Evolutionary conservation across 2,888 invertebrate genomes (phyloP), one percentile per base, ranked within the genome.

Genomic region (Andrena trimmerana): DNA sequence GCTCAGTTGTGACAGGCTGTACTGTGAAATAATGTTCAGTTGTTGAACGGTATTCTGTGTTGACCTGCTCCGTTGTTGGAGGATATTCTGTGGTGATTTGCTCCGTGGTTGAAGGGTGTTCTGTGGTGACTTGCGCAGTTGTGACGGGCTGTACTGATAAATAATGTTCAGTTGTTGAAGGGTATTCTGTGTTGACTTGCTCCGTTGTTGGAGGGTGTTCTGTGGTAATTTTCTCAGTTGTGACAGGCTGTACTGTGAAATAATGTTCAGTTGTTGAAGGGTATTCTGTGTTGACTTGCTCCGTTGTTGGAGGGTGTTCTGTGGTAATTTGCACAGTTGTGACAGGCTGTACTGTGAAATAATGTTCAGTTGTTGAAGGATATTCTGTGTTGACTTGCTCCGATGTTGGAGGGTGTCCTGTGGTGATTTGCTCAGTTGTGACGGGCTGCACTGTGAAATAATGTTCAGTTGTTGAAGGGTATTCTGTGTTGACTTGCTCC

Each of bases 111-210:
- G 24, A 4, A 52, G 20, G 2, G 1, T 65, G 48, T 71, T 76
- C 48, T 27, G 62, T 68, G 13, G 68, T 75, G 50, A 13, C 0
- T 42, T 65, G 63, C 13, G 66, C 63, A n/a, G 68, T 73, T 4
- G 16, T 67, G 4, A 36, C n/a, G 16, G 29, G 6, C 36, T 70
- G 66, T 24, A 10, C 27, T 2, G 69, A 29, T 3, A 27, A 42
- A 13, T 59, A 70, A 0, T 48, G 42, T n/a, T 59, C 48, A 31
- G 60, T 70, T 5, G 31, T 60, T 31, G 2, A 20, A 48, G 5
- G 27, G 31, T 67, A 7, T 31, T 54, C 33, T n/a, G 29, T 50
- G 7, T 10, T n/a, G 20, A 33, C 2, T 10, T 59, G 69, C 42
- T 69, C 48, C 2, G 66, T 66, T 59, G 31, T 71, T 31, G 13